phyloP scores from a whole-genome alignment of 2,888 invertebrate species.

The Encarsia formosa region DNA sequence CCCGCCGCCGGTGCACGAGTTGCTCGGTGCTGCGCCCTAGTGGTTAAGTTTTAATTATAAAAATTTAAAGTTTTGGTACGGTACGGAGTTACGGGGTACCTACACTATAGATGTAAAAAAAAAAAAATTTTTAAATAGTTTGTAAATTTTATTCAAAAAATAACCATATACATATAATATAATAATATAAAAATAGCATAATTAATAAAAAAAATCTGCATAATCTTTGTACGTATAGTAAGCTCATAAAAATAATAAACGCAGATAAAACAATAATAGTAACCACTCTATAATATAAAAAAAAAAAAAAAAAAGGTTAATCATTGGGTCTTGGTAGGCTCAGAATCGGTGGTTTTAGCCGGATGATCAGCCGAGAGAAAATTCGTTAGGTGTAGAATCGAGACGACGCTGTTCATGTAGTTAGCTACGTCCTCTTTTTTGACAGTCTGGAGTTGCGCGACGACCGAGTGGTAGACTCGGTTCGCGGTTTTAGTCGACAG shows the following conservation, averaged over 20 bases:
- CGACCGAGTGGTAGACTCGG: constrained; percentile 68
- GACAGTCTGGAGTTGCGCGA: constrained; percentile 58
- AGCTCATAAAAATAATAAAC: background rate
- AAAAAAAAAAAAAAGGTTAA: background rate
- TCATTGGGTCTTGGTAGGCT: background rate
- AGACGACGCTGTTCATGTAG: constrained; percentile 44
- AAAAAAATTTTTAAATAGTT: background rate
- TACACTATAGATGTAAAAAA: no score
- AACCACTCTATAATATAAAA: background rate
- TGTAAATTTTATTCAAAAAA: background rate
- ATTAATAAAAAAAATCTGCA: background rate
- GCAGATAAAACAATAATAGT: background rate
- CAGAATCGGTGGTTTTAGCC: no score
- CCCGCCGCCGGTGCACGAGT: no score
- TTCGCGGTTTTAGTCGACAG: constrained; percentile 69
- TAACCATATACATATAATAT: background rate
- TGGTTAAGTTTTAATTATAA: no score
- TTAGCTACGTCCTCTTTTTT: constrained; percentile 46
- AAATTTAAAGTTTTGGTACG: no score
- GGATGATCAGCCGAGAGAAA: no score
- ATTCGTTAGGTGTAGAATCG: constrained; percentile 46
- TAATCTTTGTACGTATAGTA: background rate
- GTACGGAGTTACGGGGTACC: no score
- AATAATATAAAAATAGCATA: background rate
- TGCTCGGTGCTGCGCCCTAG: no score